Base-by-base conservation (phyloP, 2,888 invertebrate species). In the Meteorus colon region DNA sequence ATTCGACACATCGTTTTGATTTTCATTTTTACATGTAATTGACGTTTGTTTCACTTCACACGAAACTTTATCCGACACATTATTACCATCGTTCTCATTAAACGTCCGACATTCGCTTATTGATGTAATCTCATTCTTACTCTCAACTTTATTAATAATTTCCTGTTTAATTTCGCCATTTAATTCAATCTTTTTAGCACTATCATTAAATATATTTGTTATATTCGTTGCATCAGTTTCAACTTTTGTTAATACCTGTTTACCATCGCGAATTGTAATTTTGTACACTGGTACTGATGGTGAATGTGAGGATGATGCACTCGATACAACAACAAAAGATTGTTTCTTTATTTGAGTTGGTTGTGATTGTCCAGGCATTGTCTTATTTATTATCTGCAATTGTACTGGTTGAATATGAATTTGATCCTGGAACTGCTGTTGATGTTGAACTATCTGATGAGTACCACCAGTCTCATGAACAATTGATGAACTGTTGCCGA, bases 191-290 rank as follows among this genome's bases (percentile, higher is more conserved):
- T 80, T 77, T 51, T 74, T 82, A 65, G 80, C 77, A 80, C 77
- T 80, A 59, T 82, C 81, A 51, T 80, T 78, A 72, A 84, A 79
- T 76, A 84, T 84, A 79, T 82, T 84, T 79, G 82, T 85, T 79
- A 88, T 86, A 78, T 84, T 86, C 16, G 86, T 78, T 48, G 84
- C 84, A 70, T 87, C 90, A 0, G 87, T 86, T 71, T 88, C 91
- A 78, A 93, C 91, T 89, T 93, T 92, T 8, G 93, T 92, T 84
- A 95, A 90, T 66, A 93, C 91, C 88, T 94, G 93, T 89, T 94
- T 94, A 19, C 94, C 94, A 90, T 95, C 95, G 85, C 94, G 94
- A 77, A 94, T 91, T 48, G 93, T 92, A 82, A 95, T 93, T 90
- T 94, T 95, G 83, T 92, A 92, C 82, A 90, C 87, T 8, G 90